Evolutionary conservation across 2,888 invertebrate species (phyloP), one percentile per base, ranked within the genome.

Genomic region (Dryococelus australis): DNA sequence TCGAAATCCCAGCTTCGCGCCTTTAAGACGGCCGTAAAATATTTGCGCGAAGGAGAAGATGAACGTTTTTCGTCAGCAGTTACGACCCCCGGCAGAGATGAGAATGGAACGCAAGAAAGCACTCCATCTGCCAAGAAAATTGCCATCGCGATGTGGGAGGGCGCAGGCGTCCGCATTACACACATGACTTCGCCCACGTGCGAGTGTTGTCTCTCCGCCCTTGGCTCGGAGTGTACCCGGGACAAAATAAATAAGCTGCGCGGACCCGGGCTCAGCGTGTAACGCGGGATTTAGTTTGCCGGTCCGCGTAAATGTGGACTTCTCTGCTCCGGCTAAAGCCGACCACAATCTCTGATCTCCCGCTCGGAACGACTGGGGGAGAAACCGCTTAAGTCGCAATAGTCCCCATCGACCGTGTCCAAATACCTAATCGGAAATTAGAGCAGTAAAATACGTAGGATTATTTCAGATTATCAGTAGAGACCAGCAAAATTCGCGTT

Each of bases 321-420:
- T 20, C 65, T 65, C 65, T n/a, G 65, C 65, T 24, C 10, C 24
- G 65, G 6, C 65, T n/a, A 65, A 65, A 65, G 65, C 65, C 65
- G 65, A 20, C 65, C 65, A 65, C 65, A 65, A 65, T 65, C 65
- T 65, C 65, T 65, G 65, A 65, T 65, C 65, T 65, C 65, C 65
- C 65, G 65, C 65, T 65, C 20, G 0, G 24, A 8, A 24, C n/a
- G 24, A n/a, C 65, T 65, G 24, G n/a, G 65, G 65, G 3, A 65
- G n/a, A 16, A 65, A 65, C 65, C 65, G n/a, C 65, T 8, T 65
- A 65, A 12, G 12, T 65, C 65, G 65, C 65, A 20, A 2, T 8
- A 4, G 35, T 35, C 35, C 35, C 35, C 35, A 4, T 35, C 35
- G 4, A 35, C 35, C 35, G 35, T 4, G 4, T 35, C 4, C 35